A percentile compares a stretch with the other conserved stretches of the same genome.
These are phyloP conservation scores for Serinus canaria DNA, from an alignment of 2,113 vertebrate species.

Conservation along the genomic window DNA sequence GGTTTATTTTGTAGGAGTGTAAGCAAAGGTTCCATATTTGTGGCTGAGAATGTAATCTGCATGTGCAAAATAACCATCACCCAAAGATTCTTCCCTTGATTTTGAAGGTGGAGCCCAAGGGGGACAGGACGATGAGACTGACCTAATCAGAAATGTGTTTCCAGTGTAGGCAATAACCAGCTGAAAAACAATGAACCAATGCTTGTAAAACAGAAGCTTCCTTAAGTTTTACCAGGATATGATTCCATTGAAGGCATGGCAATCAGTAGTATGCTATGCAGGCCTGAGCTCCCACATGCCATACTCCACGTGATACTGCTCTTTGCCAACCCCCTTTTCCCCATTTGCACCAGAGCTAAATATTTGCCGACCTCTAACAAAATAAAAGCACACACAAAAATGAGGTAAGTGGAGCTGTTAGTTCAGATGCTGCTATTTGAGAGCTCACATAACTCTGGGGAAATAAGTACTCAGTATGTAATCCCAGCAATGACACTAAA, in stretches of 20 bases:
- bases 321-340: not conserved
- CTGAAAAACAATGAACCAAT: not conserved
- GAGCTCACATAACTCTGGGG: slow-evolving; percentile 58
- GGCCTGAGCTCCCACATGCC: fast-evolving
- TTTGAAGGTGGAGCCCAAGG: not conserved
- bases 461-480: slow-evolving; percentile 67
- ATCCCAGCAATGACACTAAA: slow-evolving; percentile 61
- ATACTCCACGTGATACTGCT: not conserved
- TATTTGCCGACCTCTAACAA: slow-evolving; percentile 50
- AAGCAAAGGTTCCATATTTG: not conserved
- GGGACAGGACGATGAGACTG: not conserved
- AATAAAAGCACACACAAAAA: slow-evolving; percentile 44
- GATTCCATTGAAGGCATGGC: not conserved
- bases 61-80: not conserved
- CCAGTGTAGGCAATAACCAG: not conserved
- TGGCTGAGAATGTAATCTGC: not conserved
- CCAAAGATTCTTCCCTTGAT: not conserved
- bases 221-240: not conserved
- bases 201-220: not conserved
- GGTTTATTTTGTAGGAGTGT: too few relatives aligned
- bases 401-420: slow-evolving; percentile 41
- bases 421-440: slow-evolving; percentile 52
- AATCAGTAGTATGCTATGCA: not conserved
- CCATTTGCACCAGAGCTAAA: slow-evolving; percentile 17
- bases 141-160: not conserved